Evolutionary conservation across 64 coral and sea anemone species (phyloP).

Genomic region (Montipora capricornis): DNA sequence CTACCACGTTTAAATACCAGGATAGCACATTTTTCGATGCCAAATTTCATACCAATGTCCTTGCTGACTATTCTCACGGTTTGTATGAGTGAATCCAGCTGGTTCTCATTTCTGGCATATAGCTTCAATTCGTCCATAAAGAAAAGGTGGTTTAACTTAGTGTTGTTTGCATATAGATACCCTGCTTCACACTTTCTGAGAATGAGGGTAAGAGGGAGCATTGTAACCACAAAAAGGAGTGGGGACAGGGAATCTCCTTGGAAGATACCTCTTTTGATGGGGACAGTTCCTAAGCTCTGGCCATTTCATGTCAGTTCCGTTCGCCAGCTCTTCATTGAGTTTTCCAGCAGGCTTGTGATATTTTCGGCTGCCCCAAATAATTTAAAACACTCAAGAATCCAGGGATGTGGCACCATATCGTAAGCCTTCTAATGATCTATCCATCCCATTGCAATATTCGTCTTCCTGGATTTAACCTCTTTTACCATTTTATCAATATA

Average conservation of each 20-base stretch:
- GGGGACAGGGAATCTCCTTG: slow-evolving; percentile 49
- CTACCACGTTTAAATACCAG: slow-evolving; percentile 34
- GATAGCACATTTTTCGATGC: slow-evolving; percentile 33
- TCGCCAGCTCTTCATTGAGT: slow-evolving; percentile 38
- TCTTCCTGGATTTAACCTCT: slow-evolving; percentile 46
- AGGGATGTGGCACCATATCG: slow-evolving; percentile 70
- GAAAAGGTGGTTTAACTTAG: slow-evolving; percentile 35
- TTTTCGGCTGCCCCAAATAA: slow-evolving; percentile 53
- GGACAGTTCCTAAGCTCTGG: slow-evolving; percentile 38
- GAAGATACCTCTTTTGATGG: slow-evolving; percentile 46
- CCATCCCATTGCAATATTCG: slow-evolving; percentile 71
- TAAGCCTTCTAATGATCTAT: slow-evolving; percentile 67
- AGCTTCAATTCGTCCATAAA: slow-evolving; percentile 3
- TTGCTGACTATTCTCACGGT: slow-evolving; percentile 7
- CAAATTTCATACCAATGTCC: slow-evolving; percentile 53
- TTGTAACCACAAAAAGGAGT: slow-evolving; percentile 49
- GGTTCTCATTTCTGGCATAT: neutral
- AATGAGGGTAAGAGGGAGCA: slow-evolving; percentile 42
- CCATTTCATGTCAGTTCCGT: slow-evolving; percentile 60
- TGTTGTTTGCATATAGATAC: neutral
- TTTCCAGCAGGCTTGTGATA: slow-evolving; percentile 44
- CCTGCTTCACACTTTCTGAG: neutral
- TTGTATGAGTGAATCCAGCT: neutral
- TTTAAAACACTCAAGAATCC: slow-evolving; percentile 65
- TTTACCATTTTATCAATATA: slow-evolving; percentile 70